These are phyloP conservation scores for Drosophila ficusphila DNA, from an alignment of 1,140 invertebrate genomes.

Conservation along the genomic window DNA sequence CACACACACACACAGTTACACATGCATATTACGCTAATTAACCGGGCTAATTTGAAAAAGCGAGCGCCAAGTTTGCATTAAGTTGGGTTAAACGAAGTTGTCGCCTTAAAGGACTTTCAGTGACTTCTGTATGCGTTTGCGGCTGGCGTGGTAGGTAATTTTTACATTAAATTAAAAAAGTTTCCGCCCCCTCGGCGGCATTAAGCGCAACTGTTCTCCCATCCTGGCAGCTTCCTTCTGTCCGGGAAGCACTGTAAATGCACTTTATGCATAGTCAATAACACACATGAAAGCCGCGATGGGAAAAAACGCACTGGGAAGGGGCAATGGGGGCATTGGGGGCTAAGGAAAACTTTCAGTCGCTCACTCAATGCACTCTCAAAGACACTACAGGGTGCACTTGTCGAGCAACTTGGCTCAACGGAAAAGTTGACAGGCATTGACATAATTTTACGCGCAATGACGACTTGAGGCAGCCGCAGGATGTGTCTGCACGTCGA, in stretches of 20 bases:
- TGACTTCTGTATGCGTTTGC: constrained; percentile 19
- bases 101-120: constrained; percentile 42
- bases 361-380: constrained; percentile 73
- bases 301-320: neutral
- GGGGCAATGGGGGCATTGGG: neutral
- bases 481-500: constrained; percentile 53
- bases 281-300: constrained; percentile 7
- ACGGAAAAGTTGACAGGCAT: constrained; percentile 79
- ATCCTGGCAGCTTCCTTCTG: neutral
- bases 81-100: constrained; percentile 57
- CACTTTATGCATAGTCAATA: constrained; percentile 68
- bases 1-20: constrained; percentile 11
- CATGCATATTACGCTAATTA: constrained; percentile 64
- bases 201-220: constrained; percentile 35
- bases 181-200: constrained; percentile 21
- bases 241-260: constrained; percentile 43
- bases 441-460: constrained; percentile 82
- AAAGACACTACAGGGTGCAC: constrained; percentile 67
- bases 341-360: constrained; percentile 55
- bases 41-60: constrained; percentile 63
- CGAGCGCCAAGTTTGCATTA: constrained; percentile 52
- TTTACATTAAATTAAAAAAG: constrained; percentile 78
- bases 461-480: constrained; percentile 69
- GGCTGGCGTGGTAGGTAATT: constrained; percentile 41
- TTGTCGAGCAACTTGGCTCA: constrained; percentile 47